These are phyloP conservation scores for Atta texana DNA, from an alignment of 1,140 invertebrate genomes.

Conservation along the genomic window DNA sequence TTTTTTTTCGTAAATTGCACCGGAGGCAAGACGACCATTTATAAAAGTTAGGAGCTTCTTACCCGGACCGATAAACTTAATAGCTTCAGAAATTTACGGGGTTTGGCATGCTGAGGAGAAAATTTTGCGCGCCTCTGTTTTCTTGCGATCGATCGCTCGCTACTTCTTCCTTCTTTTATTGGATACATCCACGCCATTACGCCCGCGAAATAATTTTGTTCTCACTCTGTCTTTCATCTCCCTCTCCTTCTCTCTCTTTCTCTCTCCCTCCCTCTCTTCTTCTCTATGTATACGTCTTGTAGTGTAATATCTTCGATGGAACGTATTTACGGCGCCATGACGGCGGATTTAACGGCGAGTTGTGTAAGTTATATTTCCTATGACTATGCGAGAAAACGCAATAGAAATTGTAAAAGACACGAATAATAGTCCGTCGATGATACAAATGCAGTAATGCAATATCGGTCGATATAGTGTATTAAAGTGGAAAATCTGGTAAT, in stretches of 20 bases:
- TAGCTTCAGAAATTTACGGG: slow-evolving; percentile 83
- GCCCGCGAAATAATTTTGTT: slow-evolving; percentile 58
- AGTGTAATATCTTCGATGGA: slow-evolving; percentile 52
- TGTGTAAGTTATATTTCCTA: slow-evolving; percentile 45
- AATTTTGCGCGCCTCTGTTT: slow-evolving; percentile 66
- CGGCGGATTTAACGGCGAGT: slow-evolving; percentile 44
- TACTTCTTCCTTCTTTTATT: slow-evolving; percentile 46
- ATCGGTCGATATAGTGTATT: slow-evolving; percentile 1
- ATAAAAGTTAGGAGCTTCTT: slow-evolving; percentile 83
- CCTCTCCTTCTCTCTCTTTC: neutral
- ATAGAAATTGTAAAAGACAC: slow-evolving; percentile 37
- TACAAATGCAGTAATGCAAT: neutral
- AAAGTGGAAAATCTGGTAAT: slow-evolving; percentile 50
- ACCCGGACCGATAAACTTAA: slow-evolving; percentile 82
- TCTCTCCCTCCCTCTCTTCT: neutral
- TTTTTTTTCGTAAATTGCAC: slow-evolving; percentile 82
- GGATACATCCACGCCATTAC: slow-evolving; percentile 58
- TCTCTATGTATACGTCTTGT: slow-evolving; percentile 10
- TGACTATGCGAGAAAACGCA: slow-evolving; percentile 32
- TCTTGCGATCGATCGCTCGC: slow-evolving; percentile 23
- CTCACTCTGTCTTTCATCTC: slow-evolving; percentile 7
- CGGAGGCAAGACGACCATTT: slow-evolving; percentile 76
- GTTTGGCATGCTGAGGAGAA: slow-evolving; percentile 60
- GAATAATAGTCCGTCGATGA: slow-evolving; percentile 9
- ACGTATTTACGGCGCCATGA: slow-evolving; percentile 53